These are phyloP conservation scores for Drosophila crucigera DNA, from an alignment of 2,888 invertebrate genomes.

Conservation along the genomic window DNA sequence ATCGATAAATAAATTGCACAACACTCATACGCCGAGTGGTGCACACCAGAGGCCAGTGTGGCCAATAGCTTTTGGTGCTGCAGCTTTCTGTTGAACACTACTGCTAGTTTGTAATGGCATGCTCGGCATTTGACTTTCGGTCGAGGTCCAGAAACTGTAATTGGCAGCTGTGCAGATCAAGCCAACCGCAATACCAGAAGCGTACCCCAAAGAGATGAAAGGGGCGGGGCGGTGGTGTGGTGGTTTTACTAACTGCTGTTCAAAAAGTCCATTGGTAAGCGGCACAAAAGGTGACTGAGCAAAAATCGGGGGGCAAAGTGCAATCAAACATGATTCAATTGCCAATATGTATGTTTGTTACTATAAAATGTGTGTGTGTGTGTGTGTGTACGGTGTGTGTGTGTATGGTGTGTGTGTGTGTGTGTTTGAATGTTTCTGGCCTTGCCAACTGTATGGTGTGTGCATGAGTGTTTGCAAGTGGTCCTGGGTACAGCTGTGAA, in stretches of 20 bases:
- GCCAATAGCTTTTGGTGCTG: constrained; percentile 39
- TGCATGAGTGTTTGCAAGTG: constrained; percentile 28
- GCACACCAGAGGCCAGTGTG: constrained; percentile 25
- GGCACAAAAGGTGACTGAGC: constrained; percentile 50
- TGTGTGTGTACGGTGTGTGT: constrained; percentile 1
- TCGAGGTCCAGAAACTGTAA: constrained; percentile 52
- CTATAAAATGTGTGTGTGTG: constrained; percentile 30
- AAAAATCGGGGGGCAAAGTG: neutral
- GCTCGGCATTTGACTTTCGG: constrained; percentile 65
- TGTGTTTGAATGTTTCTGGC: constrained; percentile 4
- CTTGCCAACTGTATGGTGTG: constrained; percentile 25
- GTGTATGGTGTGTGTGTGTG: constrained; percentile 2
- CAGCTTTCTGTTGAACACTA: constrained; percentile 3
- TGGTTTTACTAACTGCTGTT: constrained; percentile 34
- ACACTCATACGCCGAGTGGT: constrained; percentile 45
- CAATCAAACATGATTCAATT: constrained; percentile 74
- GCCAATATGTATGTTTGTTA: constrained; percentile 60
- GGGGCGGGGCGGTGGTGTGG: neutral
- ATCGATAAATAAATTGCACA: constrained; percentile 44
- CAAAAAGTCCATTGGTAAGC: constrained; percentile 52
- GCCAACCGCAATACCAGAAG: constrained; percentile 36
- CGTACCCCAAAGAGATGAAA: constrained; percentile 6
- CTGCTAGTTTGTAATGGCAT: constrained; percentile 38
- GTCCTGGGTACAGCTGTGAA: constrained; percentile 19
- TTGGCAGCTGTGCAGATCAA: constrained; percentile 64